These are phyloP conservation scores for Oedothorax gibbosus DNA, from an alignment of 1,140 invertebrate species.

Conservation along the genomic window DNA sequence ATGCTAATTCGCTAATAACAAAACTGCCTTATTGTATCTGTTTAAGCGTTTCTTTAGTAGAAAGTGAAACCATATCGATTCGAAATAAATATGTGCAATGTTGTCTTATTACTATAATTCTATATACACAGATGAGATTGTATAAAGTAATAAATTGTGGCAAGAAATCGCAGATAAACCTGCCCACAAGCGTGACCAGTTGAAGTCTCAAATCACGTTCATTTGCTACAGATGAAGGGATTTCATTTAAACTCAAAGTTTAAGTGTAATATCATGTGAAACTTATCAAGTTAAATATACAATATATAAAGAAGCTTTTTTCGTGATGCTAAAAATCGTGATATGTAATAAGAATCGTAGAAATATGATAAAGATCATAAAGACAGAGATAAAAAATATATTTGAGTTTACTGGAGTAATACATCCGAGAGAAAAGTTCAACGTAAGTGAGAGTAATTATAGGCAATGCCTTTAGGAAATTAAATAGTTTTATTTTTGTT, in stretches of 20 bases:
- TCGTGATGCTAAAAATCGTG: constrained; percentile 56
- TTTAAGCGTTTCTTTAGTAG: background rate
- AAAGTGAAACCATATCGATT: constrained; percentile 30
- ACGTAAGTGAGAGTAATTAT: constrained; percentile 47
- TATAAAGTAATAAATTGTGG: constrained; percentile 58
- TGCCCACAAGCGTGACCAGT: constrained; percentile 39
- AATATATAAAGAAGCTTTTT: constrained; percentile 51
- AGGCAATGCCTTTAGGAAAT: background rate
- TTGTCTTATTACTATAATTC: constrained; percentile 50
- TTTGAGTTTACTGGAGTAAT: constrained; percentile 29
- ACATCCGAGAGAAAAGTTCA: constrained; percentile 34
- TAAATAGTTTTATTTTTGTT: constrained; percentile 15
- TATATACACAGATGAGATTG: constrained; percentile 17
- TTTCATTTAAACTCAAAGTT: constrained; percentile 59
- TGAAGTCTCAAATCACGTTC: constrained; percentile 58
- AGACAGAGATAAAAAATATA: constrained; percentile 30
- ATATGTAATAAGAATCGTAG: constrained; percentile 53
- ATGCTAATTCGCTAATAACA: no score
- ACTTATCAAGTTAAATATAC: constrained; percentile 60
- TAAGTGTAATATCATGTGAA: constrained; percentile 60
- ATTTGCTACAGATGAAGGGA: constrained; percentile 47
- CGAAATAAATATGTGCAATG: constrained; percentile 24
- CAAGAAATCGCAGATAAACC: constrained; percentile 40
- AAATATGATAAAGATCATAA: constrained; percentile 55
- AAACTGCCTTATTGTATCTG: background rate